Evolutionary conservation across 1,140 invertebrate species (phyloP), one percentile per base, ranked within the genome.

Genomic region (Sarcophaga peregrina): DNA sequence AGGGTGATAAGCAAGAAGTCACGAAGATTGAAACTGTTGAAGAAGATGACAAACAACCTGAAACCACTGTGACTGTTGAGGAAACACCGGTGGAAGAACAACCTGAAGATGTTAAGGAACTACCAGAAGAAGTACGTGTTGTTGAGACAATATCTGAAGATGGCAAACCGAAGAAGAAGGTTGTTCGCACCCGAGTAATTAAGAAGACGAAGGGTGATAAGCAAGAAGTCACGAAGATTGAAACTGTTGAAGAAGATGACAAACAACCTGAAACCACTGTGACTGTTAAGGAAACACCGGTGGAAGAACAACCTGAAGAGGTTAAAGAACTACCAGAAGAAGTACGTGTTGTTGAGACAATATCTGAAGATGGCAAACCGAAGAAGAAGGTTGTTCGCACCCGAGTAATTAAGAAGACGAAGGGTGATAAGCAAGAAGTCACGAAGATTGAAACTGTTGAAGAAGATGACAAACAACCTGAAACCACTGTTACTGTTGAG

Each of bases 1-100:
- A 74, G 72, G 72, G 72, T 74, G 72, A 45, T 45, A 74, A 74
- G 45, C 72, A 74, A 74, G 72, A 74, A 74, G 72, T 74, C 45
- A 74, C 72, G 7, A 74, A 45, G 72, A 74, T 74, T 13, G 72
- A 74, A 46, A 74, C 72, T 1, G 72, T 74, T 1, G 72, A 74
- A 74, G 72, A 74, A 74, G 72, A 74, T 74, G 72, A 74, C n/a
- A 74, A 45, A 11, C 72, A 45, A 74, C 25, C 72, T 45, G 72
- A 45, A 74, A 74, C 72, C 6, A 74, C 72, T 3, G 72, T 74
- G 5, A 74, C 72, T 45, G 72, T 74, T 1, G 72, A 74, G 11
- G 72, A 74, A 15, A 46, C 11, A 45, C 25, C 72, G 5, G 37
- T 74, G 9, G 72, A 74, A 46, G 72, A 74, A 74, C 20, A 46